phyloP scores from a whole-genome alignment of 2,888 invertebrate species.

The Nasonia oneida region DNA sequence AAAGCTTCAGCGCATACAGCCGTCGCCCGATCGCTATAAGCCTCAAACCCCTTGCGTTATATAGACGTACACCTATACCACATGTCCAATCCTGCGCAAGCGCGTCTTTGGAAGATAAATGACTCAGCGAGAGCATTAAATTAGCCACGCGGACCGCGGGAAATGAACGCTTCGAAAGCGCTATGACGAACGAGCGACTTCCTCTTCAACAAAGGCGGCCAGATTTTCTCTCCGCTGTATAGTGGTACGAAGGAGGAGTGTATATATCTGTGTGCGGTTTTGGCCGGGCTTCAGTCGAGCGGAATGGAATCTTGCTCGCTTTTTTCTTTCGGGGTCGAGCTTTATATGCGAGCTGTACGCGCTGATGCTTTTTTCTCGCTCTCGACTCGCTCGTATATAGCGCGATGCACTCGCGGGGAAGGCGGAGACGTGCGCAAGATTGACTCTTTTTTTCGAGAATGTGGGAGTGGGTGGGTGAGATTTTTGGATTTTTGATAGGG shows the following conservation, averaged over 20 bases:
- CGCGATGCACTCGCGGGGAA: not conserved
- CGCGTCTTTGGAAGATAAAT: not conserved
- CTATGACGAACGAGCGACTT: constrained; percentile 7
- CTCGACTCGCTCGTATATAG: not conserved
- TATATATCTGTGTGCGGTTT: not conserved
- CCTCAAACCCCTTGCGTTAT: not conserved
- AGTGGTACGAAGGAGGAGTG: not conserved
- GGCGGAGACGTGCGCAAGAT: not conserved
- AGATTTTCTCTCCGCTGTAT: not conserved
- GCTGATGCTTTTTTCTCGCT: not conserved
- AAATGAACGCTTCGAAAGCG: constrained; percentile 21
- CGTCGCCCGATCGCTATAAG: not conserved
- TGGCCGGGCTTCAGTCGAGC: not conserved
- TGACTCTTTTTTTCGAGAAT: not conserved
- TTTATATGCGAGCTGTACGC: not conserved
- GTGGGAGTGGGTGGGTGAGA: not conserved
- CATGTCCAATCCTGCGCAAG: not conserved
- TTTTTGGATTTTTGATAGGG: not conserved
- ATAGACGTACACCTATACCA: not conserved
- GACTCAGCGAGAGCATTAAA: not conserved
- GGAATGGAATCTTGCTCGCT: constrained; percentile 3
- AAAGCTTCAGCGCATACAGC: not conserved
- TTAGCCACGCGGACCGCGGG: not conserved
- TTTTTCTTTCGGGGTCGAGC: constrained; percentile 2
- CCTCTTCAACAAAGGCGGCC: not conserved